A percentile compares a stretch with the other conserved stretches of the same genome.
Evolutionary conservation across 2,888 invertebrate species (phyloP).

Genomic region (Archips crataeganus): DNA sequence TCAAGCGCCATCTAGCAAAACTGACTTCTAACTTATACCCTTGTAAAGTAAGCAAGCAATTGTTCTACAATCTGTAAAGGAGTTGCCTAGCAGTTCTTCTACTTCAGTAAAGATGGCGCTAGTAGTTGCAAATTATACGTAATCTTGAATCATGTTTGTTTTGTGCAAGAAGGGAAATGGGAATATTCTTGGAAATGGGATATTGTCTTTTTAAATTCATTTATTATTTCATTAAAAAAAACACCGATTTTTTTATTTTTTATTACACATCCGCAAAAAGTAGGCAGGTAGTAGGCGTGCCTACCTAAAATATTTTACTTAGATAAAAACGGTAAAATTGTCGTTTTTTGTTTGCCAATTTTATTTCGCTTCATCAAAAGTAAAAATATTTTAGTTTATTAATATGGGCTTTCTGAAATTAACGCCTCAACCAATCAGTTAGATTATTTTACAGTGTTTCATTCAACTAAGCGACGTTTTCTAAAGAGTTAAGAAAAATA

Average conservation of each 20-base stretch:
- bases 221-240: neutral
- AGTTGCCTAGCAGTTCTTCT: neutral
- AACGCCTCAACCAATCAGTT: too few species aligned
- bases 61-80: neutral
- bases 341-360: neutral
- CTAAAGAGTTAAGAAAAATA: slow-evolving; percentile 67
- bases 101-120: neutral
- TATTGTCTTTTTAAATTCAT: neutral
- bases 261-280: too few species aligned
- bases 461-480: slow-evolving; percentile 50
- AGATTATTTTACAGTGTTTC: too few species aligned
- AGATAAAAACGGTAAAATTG: neutral
- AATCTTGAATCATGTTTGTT: neutral
- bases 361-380: neutral
- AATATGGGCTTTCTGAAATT: too few species aligned
- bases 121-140: neutral
- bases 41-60: neutral
- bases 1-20: neutral
- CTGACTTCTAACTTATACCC: neutral
- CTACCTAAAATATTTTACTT: neutral
- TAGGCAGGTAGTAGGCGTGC: too few species aligned
- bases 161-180: neutral
- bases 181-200: neutral
- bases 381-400: too few species aligned
- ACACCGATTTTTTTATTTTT: neutral